Evolutionary conservation across 2,113 vertebrate genomes (phyloP).

Genomic region (Gavia stellata): DNA sequence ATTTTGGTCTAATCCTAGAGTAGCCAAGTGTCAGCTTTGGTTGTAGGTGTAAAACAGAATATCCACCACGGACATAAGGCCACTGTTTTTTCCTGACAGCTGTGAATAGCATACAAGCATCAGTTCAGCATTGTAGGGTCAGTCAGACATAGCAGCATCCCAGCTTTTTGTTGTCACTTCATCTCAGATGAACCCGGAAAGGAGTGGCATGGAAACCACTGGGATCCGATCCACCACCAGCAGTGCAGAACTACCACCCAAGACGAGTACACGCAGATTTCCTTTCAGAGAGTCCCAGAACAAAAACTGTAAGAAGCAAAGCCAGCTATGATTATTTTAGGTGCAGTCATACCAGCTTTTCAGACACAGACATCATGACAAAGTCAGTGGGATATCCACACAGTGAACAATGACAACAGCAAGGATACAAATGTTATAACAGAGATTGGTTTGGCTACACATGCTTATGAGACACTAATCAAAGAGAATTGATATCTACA

Average conservation of each 20-base stretch:
- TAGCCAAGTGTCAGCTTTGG: not conserved
- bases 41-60: not conserved
- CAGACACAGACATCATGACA: not conserved
- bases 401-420: not conserved
- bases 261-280: rapidly evolving
- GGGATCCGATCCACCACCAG: not conserved
- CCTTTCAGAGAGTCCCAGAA: not conserved
- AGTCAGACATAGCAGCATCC: not conserved
- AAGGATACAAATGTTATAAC: not conserved
- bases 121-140: not conserved
- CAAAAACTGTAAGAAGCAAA: not conserved
- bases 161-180: not conserved
- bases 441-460: not conserved
- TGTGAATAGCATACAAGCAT: not conserved
- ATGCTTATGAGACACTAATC: not conserved
- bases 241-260: not conserved
- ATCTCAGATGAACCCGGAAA: not conserved
- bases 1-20: not conserved
- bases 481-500: not conserved
- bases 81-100: not conserved
- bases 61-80: not conserved
- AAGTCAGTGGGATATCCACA: not conserved
- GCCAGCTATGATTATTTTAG: not conserved
- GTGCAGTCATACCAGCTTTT: not conserved
- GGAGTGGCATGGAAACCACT: not conserved